These are phyloP conservation scores for Gobio occitaniae DNA, from an alignment of 2,797 vertebrate species.

Conservation along the genomic window DNA sequence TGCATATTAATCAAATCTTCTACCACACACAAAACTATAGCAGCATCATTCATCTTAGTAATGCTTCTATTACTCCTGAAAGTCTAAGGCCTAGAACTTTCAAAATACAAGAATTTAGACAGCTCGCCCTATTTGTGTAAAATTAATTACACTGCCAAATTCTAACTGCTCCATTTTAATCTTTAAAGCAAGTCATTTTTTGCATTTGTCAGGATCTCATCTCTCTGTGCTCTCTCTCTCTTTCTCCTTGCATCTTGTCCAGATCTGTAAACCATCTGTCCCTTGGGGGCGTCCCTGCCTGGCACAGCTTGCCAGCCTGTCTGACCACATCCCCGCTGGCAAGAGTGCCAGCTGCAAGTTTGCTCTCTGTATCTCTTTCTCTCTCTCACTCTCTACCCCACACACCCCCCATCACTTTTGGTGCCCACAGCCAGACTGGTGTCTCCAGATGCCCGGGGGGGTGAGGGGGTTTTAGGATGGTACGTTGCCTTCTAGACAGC, in stretches of 20 bases:
- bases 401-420: conserved; percentile 58
- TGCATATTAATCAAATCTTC: conserved; percentile 2
- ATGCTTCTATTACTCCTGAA: conserved; percentile 4
- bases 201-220: conserved; percentile 57
- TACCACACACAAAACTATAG: conserved; percentile 1
- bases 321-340: conserved; percentile 80
- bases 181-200: conserved; percentile 52
- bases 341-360: conserved; percentile 77
- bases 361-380: conserved; percentile 70
- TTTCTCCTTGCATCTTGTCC: conserved; percentile 66
- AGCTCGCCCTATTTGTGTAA: background rate
- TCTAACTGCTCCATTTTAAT: conserved; percentile 36
- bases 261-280: conserved; percentile 75
- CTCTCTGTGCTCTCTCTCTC: conserved; percentile 50
- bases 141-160: conserved; percentile 36
- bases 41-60: conserved; percentile 13
- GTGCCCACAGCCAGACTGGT: conserved; percentile 63
- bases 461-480: conserved; percentile 59
- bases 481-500: conserved; percentile 76
- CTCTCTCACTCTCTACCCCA: conserved; percentile 65
- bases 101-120: background rate
- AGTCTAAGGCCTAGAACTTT: background rate
- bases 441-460: conserved; percentile 65
- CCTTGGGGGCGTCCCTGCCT: conserved; percentile 72
- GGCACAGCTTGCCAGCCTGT: conserved; percentile 78